phyloP scores from a whole-genome alignment of 2,888 invertebrate genomes.

The Platycnemis pennipes region DNA sequence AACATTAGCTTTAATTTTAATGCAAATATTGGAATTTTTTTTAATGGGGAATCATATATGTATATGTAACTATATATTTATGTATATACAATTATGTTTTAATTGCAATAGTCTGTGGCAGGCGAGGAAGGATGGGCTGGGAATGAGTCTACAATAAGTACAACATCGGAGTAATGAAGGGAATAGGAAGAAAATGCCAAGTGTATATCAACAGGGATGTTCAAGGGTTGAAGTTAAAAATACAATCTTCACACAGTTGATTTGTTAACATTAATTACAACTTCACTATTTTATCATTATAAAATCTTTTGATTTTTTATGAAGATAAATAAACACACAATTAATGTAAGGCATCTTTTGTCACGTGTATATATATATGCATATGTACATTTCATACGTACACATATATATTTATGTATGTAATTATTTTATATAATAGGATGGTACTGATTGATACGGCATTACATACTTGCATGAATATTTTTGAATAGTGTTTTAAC shows the following conservation, averaged over 20 bases:
- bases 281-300: slow-evolving; percentile 67
- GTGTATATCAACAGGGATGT: slow-evolving; percentile 54
- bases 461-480: slow-evolving; percentile 65
- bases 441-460: slow-evolving; percentile 47
- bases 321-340: slow-evolving; percentile 69
- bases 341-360: slow-evolving; percentile 69
- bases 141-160: slow-evolving; percentile 66
- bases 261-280: slow-evolving; percentile 67
- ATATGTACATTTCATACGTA: slow-evolving; percentile 57
- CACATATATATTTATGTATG: slow-evolving; percentile 62
- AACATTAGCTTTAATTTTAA: slow-evolving; percentile 67
- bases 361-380: slow-evolving; percentile 57
- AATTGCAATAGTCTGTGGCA: slow-evolving; percentile 67
- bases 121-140: slow-evolving; percentile 67
- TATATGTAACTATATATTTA: slow-evolving; percentile 67
- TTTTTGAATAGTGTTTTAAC: slow-evolving; percentile 62
- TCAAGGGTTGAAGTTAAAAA: slow-evolving; percentile 66
- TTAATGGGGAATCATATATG: slow-evolving; percentile 67
- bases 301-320: slow-evolving; percentile 69
- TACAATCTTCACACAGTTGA: slow-evolving; percentile 69
- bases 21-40: slow-evolving; percentile 67
- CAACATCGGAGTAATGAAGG: slow-evolving; percentile 67
- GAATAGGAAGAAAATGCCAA: slow-evolving; percentile 64
- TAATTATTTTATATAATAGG: slow-evolving; percentile 63
- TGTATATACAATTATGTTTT: slow-evolving; percentile 67